A percentile compares a stretch with the other conserved stretches of the same genome.
Evolutionary conservation across 2,113 vertebrate genomes (phyloP).

Genomic region (Oreocharis arfaki): DNA sequence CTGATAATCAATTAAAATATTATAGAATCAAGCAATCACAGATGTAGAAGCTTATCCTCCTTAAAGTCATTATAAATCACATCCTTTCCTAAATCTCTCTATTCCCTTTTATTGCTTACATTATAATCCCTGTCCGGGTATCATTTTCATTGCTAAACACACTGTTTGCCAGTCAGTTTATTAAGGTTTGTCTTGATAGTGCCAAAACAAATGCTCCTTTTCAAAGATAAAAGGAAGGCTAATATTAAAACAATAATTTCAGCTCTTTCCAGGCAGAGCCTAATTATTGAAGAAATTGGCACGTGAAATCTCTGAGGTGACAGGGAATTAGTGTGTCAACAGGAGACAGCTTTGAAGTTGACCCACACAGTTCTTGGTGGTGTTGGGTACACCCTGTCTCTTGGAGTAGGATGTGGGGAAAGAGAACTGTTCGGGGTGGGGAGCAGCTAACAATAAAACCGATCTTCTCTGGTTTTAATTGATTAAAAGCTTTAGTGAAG

Average conservation of each 20-base stretch:
- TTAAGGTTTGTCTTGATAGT: slow-evolving; percentile 76
- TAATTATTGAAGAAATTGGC: slow-evolving; percentile 63
- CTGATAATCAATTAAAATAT: slow-evolving; percentile 83
- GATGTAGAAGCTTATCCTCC: slow-evolving; percentile 86
- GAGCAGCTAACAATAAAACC: neutral
- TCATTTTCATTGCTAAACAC: slow-evolving; percentile 82
- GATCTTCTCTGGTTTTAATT: neutral
- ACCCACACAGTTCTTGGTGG: slow-evolving; percentile 54
- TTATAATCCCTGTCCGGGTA: slow-evolving; percentile 76
- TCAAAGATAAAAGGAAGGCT: slow-evolving; percentile 74
- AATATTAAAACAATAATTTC: slow-evolving; percentile 71
- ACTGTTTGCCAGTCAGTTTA: slow-evolving; percentile 79
- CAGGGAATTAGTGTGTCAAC: slow-evolving; percentile 28
- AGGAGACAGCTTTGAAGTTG: slow-evolving; percentile 75
- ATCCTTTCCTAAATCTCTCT: slow-evolving; percentile 86
- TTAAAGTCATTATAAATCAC: slow-evolving; percentile 86
- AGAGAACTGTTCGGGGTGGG: neutral
- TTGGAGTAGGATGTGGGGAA: neutral
- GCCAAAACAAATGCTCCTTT: slow-evolving; percentile 72
- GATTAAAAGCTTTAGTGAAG: neutral
- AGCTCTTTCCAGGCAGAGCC: slow-evolving; percentile 54
- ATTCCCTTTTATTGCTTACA: slow-evolving; percentile 74
- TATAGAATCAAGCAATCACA: slow-evolving; percentile 72
- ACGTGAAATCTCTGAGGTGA: slow-evolving; percentile 68
- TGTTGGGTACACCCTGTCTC: slow-evolving; percentile 34